These are phyloP conservation scores for Xiphorhynchus erythropygius DNA, from an alignment of 2,797 vertebrate species.

Conservation along the genomic window DNA sequence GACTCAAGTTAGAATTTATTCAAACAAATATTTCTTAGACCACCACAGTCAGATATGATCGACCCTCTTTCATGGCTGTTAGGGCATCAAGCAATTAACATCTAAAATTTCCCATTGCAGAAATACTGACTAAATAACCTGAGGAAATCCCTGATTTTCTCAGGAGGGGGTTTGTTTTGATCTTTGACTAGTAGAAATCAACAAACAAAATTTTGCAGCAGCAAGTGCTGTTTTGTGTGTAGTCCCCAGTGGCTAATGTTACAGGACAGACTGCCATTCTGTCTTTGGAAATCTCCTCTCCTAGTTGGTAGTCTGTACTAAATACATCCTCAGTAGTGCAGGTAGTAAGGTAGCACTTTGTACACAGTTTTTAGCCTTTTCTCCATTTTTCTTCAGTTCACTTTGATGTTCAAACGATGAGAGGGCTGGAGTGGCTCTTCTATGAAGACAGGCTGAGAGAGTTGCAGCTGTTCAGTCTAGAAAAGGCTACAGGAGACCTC, in stretches of 20 bases:
- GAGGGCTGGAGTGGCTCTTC: background rate
- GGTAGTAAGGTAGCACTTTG: background rate
- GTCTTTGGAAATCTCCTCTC: background rate
- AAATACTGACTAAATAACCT: background rate
- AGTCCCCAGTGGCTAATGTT: background rate
- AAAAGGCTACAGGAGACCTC: background rate
- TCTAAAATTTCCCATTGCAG: background rate
- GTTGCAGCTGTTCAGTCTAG: background rate
- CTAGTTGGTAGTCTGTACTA: background rate
- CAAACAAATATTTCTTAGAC: background rate
- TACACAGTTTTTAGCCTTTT: background rate
- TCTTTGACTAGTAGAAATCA: background rate
- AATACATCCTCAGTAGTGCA: fast-evolving
- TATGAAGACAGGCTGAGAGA: background rate
- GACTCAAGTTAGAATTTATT: background rate
- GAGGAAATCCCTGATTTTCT: background rate
- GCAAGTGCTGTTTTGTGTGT: background rate
- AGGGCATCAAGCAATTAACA: background rate
- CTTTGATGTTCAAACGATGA: background rate
- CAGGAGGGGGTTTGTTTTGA: fast-evolving
- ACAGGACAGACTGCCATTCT: background rate
- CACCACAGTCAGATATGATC: background rate
- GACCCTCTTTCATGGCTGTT: background rate
- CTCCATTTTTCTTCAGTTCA: background rate
- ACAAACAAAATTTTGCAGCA: background rate